phyloP scores from a whole-genome alignment of 1,140 invertebrate species.

The Drosophila tristis region DNA sequence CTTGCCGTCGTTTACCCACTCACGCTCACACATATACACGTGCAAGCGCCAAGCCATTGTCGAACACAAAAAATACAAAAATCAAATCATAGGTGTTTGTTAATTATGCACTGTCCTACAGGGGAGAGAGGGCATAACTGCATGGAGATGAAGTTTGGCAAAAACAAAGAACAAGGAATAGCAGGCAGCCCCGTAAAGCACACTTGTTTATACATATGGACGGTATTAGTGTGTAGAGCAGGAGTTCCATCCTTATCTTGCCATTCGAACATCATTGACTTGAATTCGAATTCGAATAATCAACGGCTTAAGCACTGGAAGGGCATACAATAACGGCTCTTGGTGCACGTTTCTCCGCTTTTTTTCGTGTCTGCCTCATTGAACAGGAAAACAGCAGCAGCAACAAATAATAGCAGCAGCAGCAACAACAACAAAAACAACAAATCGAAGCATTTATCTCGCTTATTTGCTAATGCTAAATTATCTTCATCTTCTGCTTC shows the following conservation, averaged over 20 bases:
- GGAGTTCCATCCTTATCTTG: no score
- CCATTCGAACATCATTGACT: background rate
- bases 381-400: conserved; percentile 42
- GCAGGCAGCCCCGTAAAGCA: no score
- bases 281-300: background rate
- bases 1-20: conserved; percentile 76
- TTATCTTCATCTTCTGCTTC: conserved; percentile 63
- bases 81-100: conserved; percentile 76
- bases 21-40: conserved; percentile 33
- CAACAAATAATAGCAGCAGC: conserved; percentile 20
- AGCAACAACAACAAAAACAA: conserved; percentile 30
- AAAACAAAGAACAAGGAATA: background rate
- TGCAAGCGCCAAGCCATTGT: conserved; percentile 45
- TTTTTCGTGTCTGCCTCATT: conserved; percentile 47
- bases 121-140: conserved; percentile 31
- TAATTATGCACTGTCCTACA: conserved; percentile 49
- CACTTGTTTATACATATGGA: no score
- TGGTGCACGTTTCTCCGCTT: conserved; percentile 17
- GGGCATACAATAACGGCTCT: conserved; percentile 11
- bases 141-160: conserved; percentile 1
- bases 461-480: conserved; percentile 72
- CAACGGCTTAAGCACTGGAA: background rate
- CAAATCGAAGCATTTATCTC: conserved; percentile 75
- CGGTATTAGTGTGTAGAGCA: no score
- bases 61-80: conserved; percentile 63